phyloP scores from a whole-genome alignment of 2,888 invertebrate species.

The Tenthredo livida region DNA sequence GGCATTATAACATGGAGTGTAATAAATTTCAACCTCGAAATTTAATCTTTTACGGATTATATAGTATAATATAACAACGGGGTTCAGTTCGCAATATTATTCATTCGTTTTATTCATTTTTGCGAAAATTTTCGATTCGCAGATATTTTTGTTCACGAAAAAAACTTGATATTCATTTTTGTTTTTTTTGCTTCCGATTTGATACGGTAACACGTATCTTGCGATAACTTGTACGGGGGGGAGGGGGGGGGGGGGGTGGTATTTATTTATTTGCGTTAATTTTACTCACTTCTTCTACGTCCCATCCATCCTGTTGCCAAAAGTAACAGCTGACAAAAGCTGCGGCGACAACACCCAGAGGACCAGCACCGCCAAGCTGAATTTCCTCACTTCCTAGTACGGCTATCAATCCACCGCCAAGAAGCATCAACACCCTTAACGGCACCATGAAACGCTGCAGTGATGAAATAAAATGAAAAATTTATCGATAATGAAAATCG shows the following conservation, averaged over 20 bases:
- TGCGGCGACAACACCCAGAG: constrained; percentile 90
- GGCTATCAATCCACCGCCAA: constrained; percentile 90
- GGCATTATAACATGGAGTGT: not conserved
- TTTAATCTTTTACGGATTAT: not conserved
- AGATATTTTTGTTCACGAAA: not conserved
- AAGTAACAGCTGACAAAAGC: constrained; percentile 90
- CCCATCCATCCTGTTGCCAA: constrained; percentile 93
- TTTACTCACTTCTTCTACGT: constrained; percentile 85
- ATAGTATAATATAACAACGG: not conserved
- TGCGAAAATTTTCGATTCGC: not conserved
- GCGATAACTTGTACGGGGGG: too few species aligned
- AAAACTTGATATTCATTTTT: not conserved
- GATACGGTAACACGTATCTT: too few species aligned
- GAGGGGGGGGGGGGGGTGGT: not conserved
- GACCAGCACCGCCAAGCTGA: constrained; percentile 87
- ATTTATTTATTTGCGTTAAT: not conserved
- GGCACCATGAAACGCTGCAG: constrained; percentile 88
- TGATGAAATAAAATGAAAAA: not conserved
- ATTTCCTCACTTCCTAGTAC: constrained; percentile 93
- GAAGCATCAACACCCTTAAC: constrained; percentile 87
- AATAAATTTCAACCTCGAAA: not conserved
- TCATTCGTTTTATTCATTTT: not conserved
- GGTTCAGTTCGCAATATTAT: too few species aligned
- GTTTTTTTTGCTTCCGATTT: not conserved
- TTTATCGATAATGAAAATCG: not conserved